Conservation (phyloP, 2,888 invertebrate genomes). For the Cephus sareptanus region DNA sequence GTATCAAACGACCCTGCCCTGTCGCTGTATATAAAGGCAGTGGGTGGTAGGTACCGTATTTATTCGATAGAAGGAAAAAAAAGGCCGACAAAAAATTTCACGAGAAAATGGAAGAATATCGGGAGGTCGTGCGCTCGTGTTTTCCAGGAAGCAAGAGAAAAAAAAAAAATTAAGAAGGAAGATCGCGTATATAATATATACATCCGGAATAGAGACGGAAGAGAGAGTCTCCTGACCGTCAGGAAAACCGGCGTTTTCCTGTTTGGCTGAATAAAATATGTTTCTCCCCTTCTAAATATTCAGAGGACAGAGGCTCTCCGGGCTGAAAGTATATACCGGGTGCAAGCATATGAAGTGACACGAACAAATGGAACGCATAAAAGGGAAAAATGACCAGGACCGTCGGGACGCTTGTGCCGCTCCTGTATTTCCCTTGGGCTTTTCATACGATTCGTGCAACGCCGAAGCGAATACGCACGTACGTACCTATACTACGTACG, state of each 20-base stretch:
- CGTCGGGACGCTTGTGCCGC: conserved; percentile 48
- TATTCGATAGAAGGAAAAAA: not conserved
- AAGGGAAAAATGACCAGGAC: conserved; percentile 61
- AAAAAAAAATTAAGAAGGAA: not conserved
- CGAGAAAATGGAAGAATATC: not conserved
- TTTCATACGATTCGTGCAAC: conserved; percentile 38
- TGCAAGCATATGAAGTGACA: conserved; percentile 48
- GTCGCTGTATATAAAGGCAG: not conserved
- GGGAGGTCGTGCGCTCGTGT: not conserved
- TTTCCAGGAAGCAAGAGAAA: not conserved
- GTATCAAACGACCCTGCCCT: not conserved
- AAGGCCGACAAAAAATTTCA: not conserved
- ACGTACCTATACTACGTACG: conserved; percentile 16
- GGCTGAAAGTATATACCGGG: conserved; percentile 8
- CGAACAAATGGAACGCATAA: conserved; percentile 62
- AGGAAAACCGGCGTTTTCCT: not conserved
- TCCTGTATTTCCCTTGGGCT: conserved; percentile 56
- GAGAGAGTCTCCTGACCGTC: not conserved
- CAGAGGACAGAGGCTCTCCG: conserved; percentile 37
- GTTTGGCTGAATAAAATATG: conserved; percentile 53
- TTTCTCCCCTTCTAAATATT: conserved; percentile 54
- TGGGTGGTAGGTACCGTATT: not conserved
- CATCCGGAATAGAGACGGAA: not conserved
- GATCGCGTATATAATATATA: not conserved
- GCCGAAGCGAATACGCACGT: conserved; percentile 23